Base-by-base conservation (phyloP, 2,888 invertebrate genomes). In the Pandemis corylana region DNA sequence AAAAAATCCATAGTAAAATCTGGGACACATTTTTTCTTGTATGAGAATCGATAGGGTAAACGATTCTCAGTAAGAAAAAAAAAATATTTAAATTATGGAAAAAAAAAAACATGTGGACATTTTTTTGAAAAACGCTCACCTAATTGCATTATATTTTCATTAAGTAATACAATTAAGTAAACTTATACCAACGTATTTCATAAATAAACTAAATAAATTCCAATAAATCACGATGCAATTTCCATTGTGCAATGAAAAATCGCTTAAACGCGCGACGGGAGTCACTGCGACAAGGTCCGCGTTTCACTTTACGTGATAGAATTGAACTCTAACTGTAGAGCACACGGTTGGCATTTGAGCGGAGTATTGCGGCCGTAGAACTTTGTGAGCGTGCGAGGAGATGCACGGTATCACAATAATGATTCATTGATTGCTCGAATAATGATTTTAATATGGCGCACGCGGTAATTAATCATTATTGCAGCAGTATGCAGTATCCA, bases 151-250 rank as follows among this genome's bases (percentile, higher is more conserved):
- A 36, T 36, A 36, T 4, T 36, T 36, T 36, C 12, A 13, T 51
- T n/a, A 0, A n/a, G 6, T 6, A 0, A 7, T 53, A 4, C 61
- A 41, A 62, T 41, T 62, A 62, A 62, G n/a, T 10, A 28, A 62
- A 36, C 13, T 28, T 36, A 36, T 36, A 36, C 12, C 61, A 62
- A 62, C n/a, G 2, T 42, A 10, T n/a, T 41, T 62, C 28, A 53
- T 69, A 65, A 65, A 59, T 59, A 64, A 63, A 53, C 53, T 41
- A 28, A 68, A 73, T 68, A 68, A 59, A 73, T 41, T 64, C 1
- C 64, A 41, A 73, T 73, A 73, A 73, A 69, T 73, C 73, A 65
- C 42, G 12, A 20, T 49, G 59, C 68, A 72, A 72, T 72, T 72
- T 67, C 53, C 67, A 36, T 56, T 15, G 56, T n/a, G 36, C 46